phyloP scores from a whole-genome alignment of 1,140 invertebrate species.

The Mamestra configurata region DNA sequence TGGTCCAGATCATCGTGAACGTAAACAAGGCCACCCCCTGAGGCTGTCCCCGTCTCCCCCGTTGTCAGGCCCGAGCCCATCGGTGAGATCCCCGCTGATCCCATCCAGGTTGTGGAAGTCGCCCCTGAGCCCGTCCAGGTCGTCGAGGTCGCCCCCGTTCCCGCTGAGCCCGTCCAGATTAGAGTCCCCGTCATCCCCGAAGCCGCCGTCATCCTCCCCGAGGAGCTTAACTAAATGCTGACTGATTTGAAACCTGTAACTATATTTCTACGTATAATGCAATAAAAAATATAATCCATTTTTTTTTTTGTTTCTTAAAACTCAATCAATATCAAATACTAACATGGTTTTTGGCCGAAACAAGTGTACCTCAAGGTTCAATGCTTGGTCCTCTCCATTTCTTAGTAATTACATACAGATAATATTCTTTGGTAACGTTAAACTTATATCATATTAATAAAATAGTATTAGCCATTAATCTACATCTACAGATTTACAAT shows the following conservation, averaged over 20 bases:
- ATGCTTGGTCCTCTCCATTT: too few relatives aligned
- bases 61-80: constrained; percentile 16
- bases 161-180: constrained; percentile 52
- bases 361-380: too few relatives aligned
- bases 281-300: neutral
- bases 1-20: too few relatives aligned
- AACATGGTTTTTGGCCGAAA: too few relatives aligned
- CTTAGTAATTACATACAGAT: too few relatives aligned
- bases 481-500: too few relatives aligned
- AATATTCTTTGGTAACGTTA: too few relatives aligned
- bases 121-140: constrained; percentile 51
- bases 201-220: constrained; percentile 56
- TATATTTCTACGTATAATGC: constrained; percentile 2
- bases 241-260: neutral
- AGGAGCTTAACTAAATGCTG: constrained; percentile 55
- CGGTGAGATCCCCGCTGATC: constrained; percentile 41
- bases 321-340: neutral
- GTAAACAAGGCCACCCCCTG: too few relatives aligned
- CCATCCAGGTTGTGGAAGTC: constrained; percentile 54
- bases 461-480: too few relatives aligned
- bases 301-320: neutral
- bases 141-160: constrained; percentile 46
- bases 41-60: too few relatives aligned
- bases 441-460: too few relatives aligned
- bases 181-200: constrained; percentile 62